Evolutionary conservation across 2,888 invertebrate genomes (phyloP).

Genomic region (Ceriagrion tenellum): DNA sequence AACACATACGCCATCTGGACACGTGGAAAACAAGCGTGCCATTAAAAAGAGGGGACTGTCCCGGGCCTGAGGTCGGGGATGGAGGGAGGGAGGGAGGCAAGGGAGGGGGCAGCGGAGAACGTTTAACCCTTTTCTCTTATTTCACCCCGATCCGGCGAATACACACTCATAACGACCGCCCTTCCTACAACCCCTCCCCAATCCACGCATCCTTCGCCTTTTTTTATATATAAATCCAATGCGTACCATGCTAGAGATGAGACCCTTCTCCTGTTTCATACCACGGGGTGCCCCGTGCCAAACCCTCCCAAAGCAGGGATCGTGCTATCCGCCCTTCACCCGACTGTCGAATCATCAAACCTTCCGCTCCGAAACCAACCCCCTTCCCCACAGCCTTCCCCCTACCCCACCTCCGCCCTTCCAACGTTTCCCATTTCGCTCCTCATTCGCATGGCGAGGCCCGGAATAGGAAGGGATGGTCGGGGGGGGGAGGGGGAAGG

Average conservation of each 20-base stretch:
- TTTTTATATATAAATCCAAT: neutral
- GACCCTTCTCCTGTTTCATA: slow-evolving; percentile 45
- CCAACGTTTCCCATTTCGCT: neutral
- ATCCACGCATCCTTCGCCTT: neutral
- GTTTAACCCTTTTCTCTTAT: slow-evolving; percentile 60
- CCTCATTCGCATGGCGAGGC: neutral
- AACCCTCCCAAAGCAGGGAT: neutral
- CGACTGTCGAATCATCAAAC: neutral
- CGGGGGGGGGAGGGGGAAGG: neutral
- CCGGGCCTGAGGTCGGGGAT: too few relatives aligned
- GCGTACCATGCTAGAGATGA: neutral
- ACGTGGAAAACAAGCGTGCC: slow-evolving; percentile 20
- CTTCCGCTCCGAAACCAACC: neutral
- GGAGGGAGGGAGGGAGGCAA: too few relatives aligned
- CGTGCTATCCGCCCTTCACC: neutral
- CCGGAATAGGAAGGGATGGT: neutral
- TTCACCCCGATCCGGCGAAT: neutral
- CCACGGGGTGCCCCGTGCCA: neutral
- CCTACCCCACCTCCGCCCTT: neutral
- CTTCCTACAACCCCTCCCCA: neutral
- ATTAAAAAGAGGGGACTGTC: neutral
- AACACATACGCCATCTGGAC: neutral
- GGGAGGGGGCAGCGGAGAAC: neutral
- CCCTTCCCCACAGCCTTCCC: neutral
- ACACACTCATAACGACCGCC: slow-evolving; percentile 54